A percentile compares a stretch with the other conserved stretches of the same genome.
Evolutionary conservation across 2,888 invertebrate genomes (phyloP).

Genomic region (Drosophila rellima): DNA sequence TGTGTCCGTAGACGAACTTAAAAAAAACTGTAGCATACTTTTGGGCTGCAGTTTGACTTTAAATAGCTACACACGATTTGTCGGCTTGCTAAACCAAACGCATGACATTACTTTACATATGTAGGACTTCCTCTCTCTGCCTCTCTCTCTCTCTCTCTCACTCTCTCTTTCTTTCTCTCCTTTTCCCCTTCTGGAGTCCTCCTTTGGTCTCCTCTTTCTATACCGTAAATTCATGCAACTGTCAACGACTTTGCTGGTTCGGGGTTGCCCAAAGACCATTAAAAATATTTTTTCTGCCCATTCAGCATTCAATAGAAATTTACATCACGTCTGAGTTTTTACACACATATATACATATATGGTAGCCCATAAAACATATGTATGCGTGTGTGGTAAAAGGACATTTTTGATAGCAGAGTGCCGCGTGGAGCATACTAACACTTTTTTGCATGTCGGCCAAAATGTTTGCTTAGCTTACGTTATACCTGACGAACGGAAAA

Average conservation of each 20-base stretch:
- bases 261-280: constrained; percentile 70
- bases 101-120: constrained; percentile 51
- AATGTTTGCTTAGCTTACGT: constrained; percentile 73
- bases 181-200: too few relatives aligned
- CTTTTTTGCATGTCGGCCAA: constrained; percentile 69
- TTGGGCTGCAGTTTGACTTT: constrained; percentile 31
- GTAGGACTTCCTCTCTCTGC: constrained; percentile 7
- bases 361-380: constrained; percentile 21
- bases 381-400: constrained; percentile 57
- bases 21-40: constrained; percentile 33
- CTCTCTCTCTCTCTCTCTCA: too few relatives aligned
- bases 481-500: constrained; percentile 62
- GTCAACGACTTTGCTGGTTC: constrained; percentile 47
- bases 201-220: not conserved
- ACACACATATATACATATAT: constrained; percentile 68
- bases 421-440: constrained; percentile 78
- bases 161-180: too few relatives aligned
- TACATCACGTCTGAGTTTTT: constrained; percentile 81
- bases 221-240: constrained; percentile 52
- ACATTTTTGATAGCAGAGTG: constrained; percentile 72
- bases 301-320: constrained; percentile 82
- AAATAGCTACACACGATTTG: constrained; percentile 51
- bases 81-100: constrained; percentile 40
- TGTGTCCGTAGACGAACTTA: constrained; percentile 8
- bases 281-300: constrained; percentile 80